Evolutionary conservation across 2,888 invertebrate species (phyloP), one percentile per base, ranked within the genome.

Genomic region (Empis stercorea): DNA sequence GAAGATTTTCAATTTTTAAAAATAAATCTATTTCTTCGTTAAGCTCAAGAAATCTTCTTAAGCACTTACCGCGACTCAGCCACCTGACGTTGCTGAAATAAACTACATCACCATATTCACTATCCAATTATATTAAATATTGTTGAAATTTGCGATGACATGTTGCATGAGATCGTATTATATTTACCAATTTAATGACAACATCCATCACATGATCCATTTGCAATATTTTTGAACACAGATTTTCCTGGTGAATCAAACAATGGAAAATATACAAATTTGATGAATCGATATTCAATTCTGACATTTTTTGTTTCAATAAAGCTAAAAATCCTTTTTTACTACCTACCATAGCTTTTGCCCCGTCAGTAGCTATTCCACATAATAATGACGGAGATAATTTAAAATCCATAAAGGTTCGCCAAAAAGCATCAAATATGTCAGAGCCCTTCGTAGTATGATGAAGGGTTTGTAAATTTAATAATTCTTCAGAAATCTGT

Each of bases 81-180:
- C 48, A 44, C 17, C 44, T 48, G 17, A 48, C 36, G 16, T 48
- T 16, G 17, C 34, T 48, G 16, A 48, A 48, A 40, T 17, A 32
- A 44, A 48, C n/a, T 34, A 34, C n/a, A 23, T 47, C 47, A 39
- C 44, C 47, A 43, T 44, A 47, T 47, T 47, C 43, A 23, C 37
- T 36, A 43, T 38, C 13, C 20, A 47, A 15, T 44, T 40, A 34
- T 11, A 23, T 48, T n/a, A 44, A 37, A n/a, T 30, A n/a, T 36
- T 32, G 16, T 38, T 38, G 38, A 17, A 46, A 46, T 30, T 46
- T 27, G 2, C 32, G 45, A 46, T 46, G 40, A 30, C n/a, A n/a
- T 15, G 32, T n/a, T 34, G 34, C 34, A 34, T 34, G 34, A 13
- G 34, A 34, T 34, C 34, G 34, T 34, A 34, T 34, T 34, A 34